Base-by-base conservation (phyloP, 2,113 vertebrate species). In the Haplochromis burtoni region DNA sequence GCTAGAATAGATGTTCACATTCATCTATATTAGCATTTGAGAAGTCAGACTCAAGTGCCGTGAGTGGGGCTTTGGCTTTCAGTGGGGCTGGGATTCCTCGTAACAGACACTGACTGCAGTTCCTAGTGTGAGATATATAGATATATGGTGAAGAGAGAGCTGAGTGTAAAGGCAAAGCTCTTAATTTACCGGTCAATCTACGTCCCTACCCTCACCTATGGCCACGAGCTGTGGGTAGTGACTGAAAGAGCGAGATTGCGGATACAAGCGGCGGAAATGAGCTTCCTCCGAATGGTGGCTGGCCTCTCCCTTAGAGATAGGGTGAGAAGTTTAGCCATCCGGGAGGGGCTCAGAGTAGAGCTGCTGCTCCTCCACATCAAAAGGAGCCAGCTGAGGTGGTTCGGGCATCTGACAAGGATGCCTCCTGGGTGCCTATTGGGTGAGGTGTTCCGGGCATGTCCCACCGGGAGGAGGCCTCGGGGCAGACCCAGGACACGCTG, bases 151-250 rank as follows among this genome's bases (percentile, higher is more conserved):
- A 55, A 24, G 21, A 55, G 53, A 1, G 53, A 55, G 53, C 4
- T 24, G 4, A 24, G 53, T 26, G 53, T 55, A 55, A 55, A 26
- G 26, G 53, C 0, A 0, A 49, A 17, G 16, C 47, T 49, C 47
- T 49, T 1, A 17, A 49, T 49, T 49, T 49, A 49, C 16, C 0
- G 1, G 47, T 17, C 7, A 0, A 17, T 17, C 16, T 49, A 49
- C 16, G 1, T 49, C 16, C 45, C 16, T 47, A 4, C 45, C 16
- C 16, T 47, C 16, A 47, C 45, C 45, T 47, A 47, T 47, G 16
- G 7, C 45, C 45, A 47, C 45, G 4, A 47, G 45, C 14, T 47
- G 45, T 47, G 45, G 45, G 45, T 2, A 47, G 45, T 47, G 45
- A 47, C 45, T 7, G 7, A 17, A 16, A 47, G 7, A 17, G 1